A percentile compares a stretch with the other conserved stretches of the same genome.
These are phyloP conservation scores for Mormyrops attenuatus DNA, from an alignment of 2,797 vertebrate species.

Conservation along the genomic window DNA sequence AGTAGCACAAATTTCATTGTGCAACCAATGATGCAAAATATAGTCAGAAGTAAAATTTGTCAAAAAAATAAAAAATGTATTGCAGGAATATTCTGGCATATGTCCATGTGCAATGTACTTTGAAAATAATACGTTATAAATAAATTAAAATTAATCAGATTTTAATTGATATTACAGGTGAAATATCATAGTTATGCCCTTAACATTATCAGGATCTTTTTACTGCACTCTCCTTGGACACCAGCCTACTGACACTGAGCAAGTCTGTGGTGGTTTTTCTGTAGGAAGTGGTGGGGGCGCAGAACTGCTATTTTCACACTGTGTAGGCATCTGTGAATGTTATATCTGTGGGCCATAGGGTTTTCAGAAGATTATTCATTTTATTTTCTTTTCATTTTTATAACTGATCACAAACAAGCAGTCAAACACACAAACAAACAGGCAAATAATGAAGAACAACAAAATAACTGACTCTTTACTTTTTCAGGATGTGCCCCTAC, in stretches of 20 bases:
- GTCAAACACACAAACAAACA: background rate
- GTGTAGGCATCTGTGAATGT: slow-evolving; percentile 19
- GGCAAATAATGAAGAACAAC: background rate
- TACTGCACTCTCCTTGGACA: background rate
- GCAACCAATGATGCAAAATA: background rate
- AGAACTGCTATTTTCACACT: slow-evolving; percentile 15
- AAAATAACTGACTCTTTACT: background rate
- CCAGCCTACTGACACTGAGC: background rate
- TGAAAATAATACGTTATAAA: slow-evolving; percentile 1
- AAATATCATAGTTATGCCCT: background rate
- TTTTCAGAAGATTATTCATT: background rate
- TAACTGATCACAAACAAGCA: background rate
- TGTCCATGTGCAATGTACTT: background rate
- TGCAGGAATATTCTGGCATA: background rate
- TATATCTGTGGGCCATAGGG: slow-evolving; percentile 14
- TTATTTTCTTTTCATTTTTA: slow-evolving; percentile 1
- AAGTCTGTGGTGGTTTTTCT: slow-evolving; percentile 14
- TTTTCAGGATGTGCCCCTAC: background rate
- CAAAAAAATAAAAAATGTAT: background rate
- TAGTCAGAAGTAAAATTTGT: background rate
- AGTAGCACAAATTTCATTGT: background rate
- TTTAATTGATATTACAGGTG: background rate
- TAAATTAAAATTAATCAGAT: background rate
- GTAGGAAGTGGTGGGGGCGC: slow-evolving; percentile 12
- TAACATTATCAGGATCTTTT: background rate